Evolutionary conservation across 2,888 invertebrate genomes (phyloP).

Genomic region (Ethmia dodecea): DNA sequence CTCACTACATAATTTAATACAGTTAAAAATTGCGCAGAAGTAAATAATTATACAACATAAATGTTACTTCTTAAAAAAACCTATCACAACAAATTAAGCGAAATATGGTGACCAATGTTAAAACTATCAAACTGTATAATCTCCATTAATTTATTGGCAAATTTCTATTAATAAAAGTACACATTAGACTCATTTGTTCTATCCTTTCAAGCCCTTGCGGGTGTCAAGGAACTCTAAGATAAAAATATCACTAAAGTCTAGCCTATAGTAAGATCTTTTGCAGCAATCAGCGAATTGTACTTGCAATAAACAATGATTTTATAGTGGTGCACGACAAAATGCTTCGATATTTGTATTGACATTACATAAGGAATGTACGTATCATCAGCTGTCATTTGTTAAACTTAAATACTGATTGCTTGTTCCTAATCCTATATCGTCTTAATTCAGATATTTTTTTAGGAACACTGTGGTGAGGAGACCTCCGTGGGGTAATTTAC

Average conservation of each 20-base stretch:
- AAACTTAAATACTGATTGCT: too few species aligned
- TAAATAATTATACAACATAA: constrained; percentile 59
- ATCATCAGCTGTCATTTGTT: constrained; percentile 9
- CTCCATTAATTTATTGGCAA: constrained; percentile 35
- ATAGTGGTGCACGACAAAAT: constrained; percentile 14
- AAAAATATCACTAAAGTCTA: constrained; percentile 47
- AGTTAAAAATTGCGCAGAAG: constrained; percentile 42
- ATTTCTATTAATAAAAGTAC: constrained; percentile 27
- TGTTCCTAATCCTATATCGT: too few species aligned
- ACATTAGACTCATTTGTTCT: constrained; percentile 42
- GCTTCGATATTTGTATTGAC: constrained; percentile 23
- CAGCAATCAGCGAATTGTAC: constrained; percentile 64
- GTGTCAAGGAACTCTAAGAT: constrained; percentile 33
- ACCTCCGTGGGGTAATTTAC: too few species aligned
- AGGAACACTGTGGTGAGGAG: too few species aligned
- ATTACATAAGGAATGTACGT: constrained; percentile 47
- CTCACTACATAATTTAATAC: constrained; percentile 39
- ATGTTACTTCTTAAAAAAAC: constrained; percentile 27
- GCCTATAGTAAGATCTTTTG: constrained; percentile 55
- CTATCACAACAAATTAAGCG: constrained; percentile 3
- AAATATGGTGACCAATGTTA: constrained; percentile 10
- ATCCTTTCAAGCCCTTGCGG: constrained; percentile 27
- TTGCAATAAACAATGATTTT: constrained; percentile 47
- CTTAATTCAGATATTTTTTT: too few species aligned
- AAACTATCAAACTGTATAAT: constrained; percentile 33